Evolutionary conservation across 2,113 vertebrate genomes (phyloP), one percentile per base, ranked within the genome.

Genomic region (Gymnogyps californianus): DNA sequence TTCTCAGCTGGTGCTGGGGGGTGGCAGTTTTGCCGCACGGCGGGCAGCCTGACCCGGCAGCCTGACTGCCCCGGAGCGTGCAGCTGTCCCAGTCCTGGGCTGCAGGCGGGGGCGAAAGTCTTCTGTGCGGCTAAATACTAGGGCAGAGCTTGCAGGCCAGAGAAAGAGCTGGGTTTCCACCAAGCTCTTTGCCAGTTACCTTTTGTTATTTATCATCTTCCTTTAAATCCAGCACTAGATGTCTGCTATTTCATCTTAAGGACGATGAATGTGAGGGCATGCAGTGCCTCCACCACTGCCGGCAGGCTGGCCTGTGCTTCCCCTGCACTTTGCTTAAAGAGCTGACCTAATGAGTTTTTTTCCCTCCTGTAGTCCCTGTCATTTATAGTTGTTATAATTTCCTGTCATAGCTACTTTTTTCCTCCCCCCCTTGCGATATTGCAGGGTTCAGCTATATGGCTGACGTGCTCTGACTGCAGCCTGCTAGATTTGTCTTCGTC

Each of bases 331-430:
- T 44, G 25, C 47, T 81, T 93, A 71, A 94, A 96, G 83, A 95
- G 57, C 64, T 91, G 72, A 62, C 29, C 96, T 92, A 87, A 96
- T 80, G 83, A 83, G 72, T 95, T 83, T 86, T 69, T 76, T 61
- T 87, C 58, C 74, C 78, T 94, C 79, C 83, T 40, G 12, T 44
- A 83, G 58, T 77, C 74, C 24, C 26, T 87, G 87, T 94, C 91
- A 81, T 96, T 96, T 96, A 95, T 92, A 92, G 90, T 88, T 95
- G 64, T 78, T 93, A 67, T 71, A 93, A 96, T 97, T 96, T 93
- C 82, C 95, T 95, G 93, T 90, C 93, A 92, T 64, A 78, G 87
- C 88, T 80, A 58, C 84, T 93, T 91, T 86, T 57, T 51, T 17
- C 57, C 81, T 77, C 69, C 77, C 58, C 69, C 42, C 55, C 58